These are phyloP conservation scores for Rosalia funebris DNA, from an alignment of 2,888 invertebrate genomes.

Conservation along the genomic window DNA sequence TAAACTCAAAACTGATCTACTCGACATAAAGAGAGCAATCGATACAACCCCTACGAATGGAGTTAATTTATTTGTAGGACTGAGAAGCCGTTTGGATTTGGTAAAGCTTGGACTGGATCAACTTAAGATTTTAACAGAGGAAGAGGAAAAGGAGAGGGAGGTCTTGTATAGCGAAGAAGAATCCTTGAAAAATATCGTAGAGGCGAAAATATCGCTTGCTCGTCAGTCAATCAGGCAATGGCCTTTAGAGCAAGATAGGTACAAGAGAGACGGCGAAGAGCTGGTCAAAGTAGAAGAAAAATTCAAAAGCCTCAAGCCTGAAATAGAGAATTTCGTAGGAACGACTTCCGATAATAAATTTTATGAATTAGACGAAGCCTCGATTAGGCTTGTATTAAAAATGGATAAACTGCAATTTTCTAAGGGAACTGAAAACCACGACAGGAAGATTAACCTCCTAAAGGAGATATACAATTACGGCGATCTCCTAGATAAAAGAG, in stretches of 20 bases:
- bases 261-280: slow-evolving; percentile 28
- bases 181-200: slow-evolving; percentile 43
- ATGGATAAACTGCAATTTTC: slow-evolving; percentile 44
- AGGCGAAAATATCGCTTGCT: slow-evolving; percentile 43
- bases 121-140: slow-evolving; percentile 37
- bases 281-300: slow-evolving; percentile 41
- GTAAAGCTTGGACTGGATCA: slow-evolving; percentile 43
- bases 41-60: slow-evolving; percentile 37
- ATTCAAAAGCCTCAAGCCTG: slow-evolving; percentile 32
- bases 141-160: slow-evolving; percentile 42
- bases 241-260: slow-evolving; percentile 32
- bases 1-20: slow-evolving; percentile 39
- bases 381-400: slow-evolving; percentile 35
- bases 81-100: slow-evolving; percentile 44
- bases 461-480: slow-evolving; percentile 43
- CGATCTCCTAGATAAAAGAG: slow-evolving; percentile 43
- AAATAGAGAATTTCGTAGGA: slow-evolving; percentile 44
- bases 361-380: slow-evolving; percentile 42
- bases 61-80: slow-evolving; percentile 34
- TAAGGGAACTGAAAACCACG: slow-evolving; percentile 34
- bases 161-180: slow-evolving; percentile 42
- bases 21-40: slow-evolving; percentile 40
- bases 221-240: slow-evolving; percentile 38
- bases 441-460: slow-evolving; percentile 41
- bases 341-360: slow-evolving; percentile 40